Conservation (phyloP, 2,797 vertebrate species). For the Eidolon dupreanum region DNA sequence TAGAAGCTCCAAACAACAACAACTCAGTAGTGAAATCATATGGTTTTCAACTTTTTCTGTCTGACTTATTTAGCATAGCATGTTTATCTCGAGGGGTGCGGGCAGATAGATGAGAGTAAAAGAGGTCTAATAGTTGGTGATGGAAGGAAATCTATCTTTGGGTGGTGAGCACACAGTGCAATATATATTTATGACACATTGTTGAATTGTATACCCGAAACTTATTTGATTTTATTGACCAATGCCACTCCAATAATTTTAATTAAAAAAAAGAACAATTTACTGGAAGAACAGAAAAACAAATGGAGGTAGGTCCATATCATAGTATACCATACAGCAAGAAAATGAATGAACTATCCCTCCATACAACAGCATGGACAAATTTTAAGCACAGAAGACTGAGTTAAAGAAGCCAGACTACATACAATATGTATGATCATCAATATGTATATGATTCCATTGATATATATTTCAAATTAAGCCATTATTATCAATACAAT, state of each 20-base stretch:
- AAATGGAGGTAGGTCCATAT: not conserved
- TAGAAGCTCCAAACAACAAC: not conserved
- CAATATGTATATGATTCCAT: not conserved
- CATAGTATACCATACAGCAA: not conserved
- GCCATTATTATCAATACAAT: not conserved
- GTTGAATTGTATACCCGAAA: no score
- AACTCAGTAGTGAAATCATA: not conserved
- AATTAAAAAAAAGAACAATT: not conserved
- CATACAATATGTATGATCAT: not conserved
- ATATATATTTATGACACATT: no score
- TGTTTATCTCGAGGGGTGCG: no score
- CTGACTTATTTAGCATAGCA: no score
- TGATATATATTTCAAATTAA: not conserved
- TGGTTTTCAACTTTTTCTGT: no score
- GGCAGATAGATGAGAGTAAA: no score
- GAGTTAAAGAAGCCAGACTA: slow-evolving; percentile 14
- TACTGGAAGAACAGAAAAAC: not conserved
- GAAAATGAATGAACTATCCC: not conserved
- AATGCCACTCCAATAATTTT: no score
- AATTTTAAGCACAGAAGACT: slow-evolving; percentile 17
- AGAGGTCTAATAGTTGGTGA: no score
- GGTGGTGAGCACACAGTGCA: no score
- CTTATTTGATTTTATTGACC: no score
- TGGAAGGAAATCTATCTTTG: no score
- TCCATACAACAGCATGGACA: not conserved